Conservation (phyloP, 2,797 vertebrate genomes). For the Typhlichthys subterraneus region DNA sequence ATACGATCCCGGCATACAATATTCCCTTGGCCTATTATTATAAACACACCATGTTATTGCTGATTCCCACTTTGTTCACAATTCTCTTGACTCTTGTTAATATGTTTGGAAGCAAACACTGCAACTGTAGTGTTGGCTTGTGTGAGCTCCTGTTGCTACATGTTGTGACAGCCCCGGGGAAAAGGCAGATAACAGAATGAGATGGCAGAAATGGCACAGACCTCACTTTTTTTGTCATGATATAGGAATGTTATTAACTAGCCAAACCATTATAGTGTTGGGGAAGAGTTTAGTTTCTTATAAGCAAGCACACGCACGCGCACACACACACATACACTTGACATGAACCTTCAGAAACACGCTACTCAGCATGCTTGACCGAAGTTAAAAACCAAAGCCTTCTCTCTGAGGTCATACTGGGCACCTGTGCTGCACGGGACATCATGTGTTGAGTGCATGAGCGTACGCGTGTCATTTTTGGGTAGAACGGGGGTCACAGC, state of each 20-base stretch:
- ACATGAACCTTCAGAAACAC: slow-evolving; percentile 22
- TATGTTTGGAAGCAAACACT: slow-evolving; percentile 6
- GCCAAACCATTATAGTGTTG: slow-evolving; percentile 61
- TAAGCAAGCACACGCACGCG: slow-evolving; percentile 2
- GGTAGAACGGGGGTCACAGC: slow-evolving; percentile 54
- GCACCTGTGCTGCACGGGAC: slow-evolving; percentile 31
- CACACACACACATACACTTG: slow-evolving; percentile 19
- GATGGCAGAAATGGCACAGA: slow-evolving; percentile 58
- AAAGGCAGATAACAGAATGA: slow-evolving; percentile 66
- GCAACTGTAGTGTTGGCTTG: slow-evolving; percentile 13
- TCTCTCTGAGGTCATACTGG: slow-evolving; percentile 29
- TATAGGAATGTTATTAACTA: slow-evolving; percentile 79
- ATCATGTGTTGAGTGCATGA: slow-evolving; percentile 5
- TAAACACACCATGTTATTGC: no score
- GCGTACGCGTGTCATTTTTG: slow-evolving; percentile 15
- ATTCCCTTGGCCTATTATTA: no score
- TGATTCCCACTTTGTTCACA: not conserved
- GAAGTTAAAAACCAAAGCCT: slow-evolving; percentile 47
- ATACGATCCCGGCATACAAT: no score
- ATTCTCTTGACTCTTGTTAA: slow-evolving; percentile 5
- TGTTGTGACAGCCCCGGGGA: slow-evolving; percentile 34
- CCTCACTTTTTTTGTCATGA: slow-evolving; percentile 64
- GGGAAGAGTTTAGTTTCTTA: not conserved
- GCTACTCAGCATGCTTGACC: slow-evolving; percentile 17
- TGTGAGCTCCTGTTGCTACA: slow-evolving; percentile 28